These are phyloP conservation scores for Anas flavirostris DNA, from an alignment of 2,797 vertebrate genomes.

Conservation along the genomic window DNA sequence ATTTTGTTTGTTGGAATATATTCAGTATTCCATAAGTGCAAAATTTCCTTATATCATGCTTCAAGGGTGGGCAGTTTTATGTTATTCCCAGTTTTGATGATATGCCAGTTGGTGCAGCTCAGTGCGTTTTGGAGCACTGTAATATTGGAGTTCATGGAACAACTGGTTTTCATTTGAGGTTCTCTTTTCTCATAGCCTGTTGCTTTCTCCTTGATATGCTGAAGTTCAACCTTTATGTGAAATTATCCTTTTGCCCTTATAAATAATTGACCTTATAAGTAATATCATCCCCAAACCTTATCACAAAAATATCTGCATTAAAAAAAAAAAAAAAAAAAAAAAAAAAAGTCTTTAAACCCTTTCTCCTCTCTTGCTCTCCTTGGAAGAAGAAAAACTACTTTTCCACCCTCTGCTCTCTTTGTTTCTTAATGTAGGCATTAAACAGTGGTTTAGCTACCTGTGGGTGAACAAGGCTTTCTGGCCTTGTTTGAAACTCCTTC, in stretches of 20 bases:
- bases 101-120: slow-evolving; percentile 22
- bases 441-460: neutral
- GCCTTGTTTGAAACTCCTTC: neutral
- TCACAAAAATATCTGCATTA: neutral
- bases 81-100: slow-evolving; percentile 43
- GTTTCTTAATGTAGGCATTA: neutral
- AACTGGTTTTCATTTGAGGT: slow-evolving; percentile 29
- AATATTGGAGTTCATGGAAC: slow-evolving; percentile 26
- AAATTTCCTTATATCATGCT: slow-evolving; percentile 56
- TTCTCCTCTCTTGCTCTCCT: neutral
- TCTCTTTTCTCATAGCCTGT: neutral
- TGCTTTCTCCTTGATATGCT: slow-evolving; percentile 11
- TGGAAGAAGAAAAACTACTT: neutral
- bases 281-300: neutral
- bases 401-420: neutral
- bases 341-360: neutral
- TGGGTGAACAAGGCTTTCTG: fast-evolving
- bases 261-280: neutral
- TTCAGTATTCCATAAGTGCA: slow-evolving; percentile 47
- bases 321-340: neutral
- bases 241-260: neutral
- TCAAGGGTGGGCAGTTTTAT: slow-evolving; percentile 46
- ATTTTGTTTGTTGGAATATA: slow-evolving; percentile 51
- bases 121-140: neutral
- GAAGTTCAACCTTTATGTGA: neutral